A percentile compares a stretch with the other conserved stretches of the same genome.
Evolutionary conservation across 37 sponge, comb jelly and placozoan genomes (phyloP).

Genomic region (Aplysina aerophoba): DNA sequence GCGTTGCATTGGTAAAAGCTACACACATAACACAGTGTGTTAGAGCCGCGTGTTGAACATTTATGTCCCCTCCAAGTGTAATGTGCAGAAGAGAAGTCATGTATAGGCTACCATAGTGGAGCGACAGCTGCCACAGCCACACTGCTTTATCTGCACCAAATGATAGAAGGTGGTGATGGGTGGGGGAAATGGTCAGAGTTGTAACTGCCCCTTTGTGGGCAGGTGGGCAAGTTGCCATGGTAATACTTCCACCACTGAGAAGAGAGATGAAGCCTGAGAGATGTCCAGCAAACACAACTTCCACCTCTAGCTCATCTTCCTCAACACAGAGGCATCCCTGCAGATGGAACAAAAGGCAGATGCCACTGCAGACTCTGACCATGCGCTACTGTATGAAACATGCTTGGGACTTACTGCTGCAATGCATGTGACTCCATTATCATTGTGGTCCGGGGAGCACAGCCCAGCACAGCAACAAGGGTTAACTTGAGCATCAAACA

Average conservation of each 20-base stretch:
- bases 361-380: no score
- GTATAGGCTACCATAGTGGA: constrained; percentile 20
- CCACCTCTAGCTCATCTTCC: not conserved
- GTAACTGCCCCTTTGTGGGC: constrained; percentile 59
- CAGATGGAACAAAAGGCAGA: not conserved
- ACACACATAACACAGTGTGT: not conserved
- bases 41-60: not conserved
- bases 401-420: constrained; percentile 35
- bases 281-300: constrained; percentile 58
- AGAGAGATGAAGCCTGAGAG: constrained; percentile 53
- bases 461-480: constrained; percentile 54
- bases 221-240: constrained; percentile 47
- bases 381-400: no score
- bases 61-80: not conserved
- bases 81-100: not conserved
- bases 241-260: constrained; percentile 6
- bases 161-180: constrained; percentile 40
- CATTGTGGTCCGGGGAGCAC: constrained; percentile 33
- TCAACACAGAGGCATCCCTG: not conserved
- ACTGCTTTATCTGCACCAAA: constrained; percentile 46
- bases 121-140: constrained; percentile 48
- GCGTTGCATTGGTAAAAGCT: not conserved
- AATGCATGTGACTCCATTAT: constrained; percentile 52
- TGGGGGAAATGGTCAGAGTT: constrained; percentile 34
- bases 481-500: constrained; percentile 49